phyloP scores from a whole-genome alignment of 2,888 invertebrate species.

The Apoda limacodes region DNA sequence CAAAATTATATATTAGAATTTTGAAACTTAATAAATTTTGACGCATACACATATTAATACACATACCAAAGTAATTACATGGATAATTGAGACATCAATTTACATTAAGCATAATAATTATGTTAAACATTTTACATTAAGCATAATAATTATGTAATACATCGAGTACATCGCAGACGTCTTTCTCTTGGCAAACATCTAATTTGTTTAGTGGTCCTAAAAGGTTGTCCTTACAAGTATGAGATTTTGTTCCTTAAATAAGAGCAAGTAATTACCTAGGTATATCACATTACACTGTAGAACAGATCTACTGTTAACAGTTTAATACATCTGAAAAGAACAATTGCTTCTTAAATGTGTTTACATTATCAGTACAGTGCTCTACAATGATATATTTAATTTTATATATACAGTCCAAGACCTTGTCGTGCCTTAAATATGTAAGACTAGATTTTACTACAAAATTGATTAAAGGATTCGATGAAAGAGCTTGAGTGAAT shows the following conservation, averaged over 20 bases:
- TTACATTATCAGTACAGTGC: slow-evolving; percentile 46
- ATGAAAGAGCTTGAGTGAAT: too few relatives aligned
- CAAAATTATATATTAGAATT: too few relatives aligned
- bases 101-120: slow-evolving; percentile 28
- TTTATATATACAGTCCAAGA: slow-evolving; percentile 59
- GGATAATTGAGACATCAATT: slow-evolving; percentile 55
- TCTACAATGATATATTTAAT: slow-evolving; percentile 46
- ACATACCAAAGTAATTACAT: too few relatives aligned
- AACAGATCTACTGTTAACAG: slow-evolving; percentile 46
- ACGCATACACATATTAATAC: too few relatives aligned
- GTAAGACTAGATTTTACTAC: slow-evolving; percentile 69
- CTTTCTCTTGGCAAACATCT: slow-evolving; percentile 40
- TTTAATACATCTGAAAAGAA: too few relatives aligned
- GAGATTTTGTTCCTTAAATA: slow-evolving; percentile 53
- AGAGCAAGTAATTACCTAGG: slow-evolving; percentile 43
- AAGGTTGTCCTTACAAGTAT: slow-evolving; percentile 34
- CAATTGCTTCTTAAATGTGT: slow-evolving; percentile 23
- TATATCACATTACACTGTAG: slow-evolving; percentile 61
- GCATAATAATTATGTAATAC: slow-evolving; percentile 37
- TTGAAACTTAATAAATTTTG: too few relatives aligned
- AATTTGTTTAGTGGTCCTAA: slow-evolving; percentile 30
- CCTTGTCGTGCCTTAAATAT: slow-evolving; percentile 55
- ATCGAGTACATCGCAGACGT: slow-evolving; percentile 31
- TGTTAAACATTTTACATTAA: too few relatives aligned
- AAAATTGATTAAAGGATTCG: too few relatives aligned